These are phyloP conservation scores for Anoncus sp. DNA, from an alignment of 2,888 invertebrate species.

Conservation along the genomic window DNA sequence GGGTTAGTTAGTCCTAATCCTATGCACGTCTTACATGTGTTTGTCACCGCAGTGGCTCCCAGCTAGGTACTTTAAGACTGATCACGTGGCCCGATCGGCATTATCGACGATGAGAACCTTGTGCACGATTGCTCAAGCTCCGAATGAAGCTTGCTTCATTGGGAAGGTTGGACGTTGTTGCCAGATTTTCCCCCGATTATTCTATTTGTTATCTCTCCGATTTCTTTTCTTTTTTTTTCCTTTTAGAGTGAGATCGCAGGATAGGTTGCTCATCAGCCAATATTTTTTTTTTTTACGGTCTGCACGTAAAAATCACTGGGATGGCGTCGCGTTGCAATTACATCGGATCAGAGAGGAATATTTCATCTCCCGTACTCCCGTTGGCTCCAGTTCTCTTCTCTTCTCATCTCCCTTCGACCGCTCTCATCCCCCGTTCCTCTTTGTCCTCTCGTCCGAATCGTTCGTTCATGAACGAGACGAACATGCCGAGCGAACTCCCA, in stretches of 20 bases:
- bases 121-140: background rate
- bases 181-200: background rate
- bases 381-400: conserved; percentile 37
- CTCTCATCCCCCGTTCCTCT: conserved; percentile 47
- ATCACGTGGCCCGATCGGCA: conserved; percentile 22
- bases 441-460: conserved; percentile 53
- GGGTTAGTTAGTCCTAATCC: conserved; percentile 41
- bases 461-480: conserved; percentile 29
- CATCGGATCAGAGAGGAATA: conserved; percentile 81
- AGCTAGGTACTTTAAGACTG: conserved; percentile 11
- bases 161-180: background rate
- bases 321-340: conserved; percentile 79
- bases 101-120: conserved; percentile 13
- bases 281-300: conserved; percentile 10
- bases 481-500: conserved; percentile 51
- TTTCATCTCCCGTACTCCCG: conserved; percentile 75
- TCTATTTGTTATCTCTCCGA: background rate
- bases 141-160: background rate
- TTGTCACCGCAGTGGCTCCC: conserved; percentile 32
- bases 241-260: background rate
- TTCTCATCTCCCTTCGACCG: conserved; percentile 17
- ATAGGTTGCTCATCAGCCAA: background rate
- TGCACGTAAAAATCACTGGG: conserved; percentile 28
- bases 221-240: background rate
- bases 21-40: conserved; percentile 57